Conservation (phyloP, 35 echinoderm and acorn worm species). For the Amphiura filiformis region DNA sequence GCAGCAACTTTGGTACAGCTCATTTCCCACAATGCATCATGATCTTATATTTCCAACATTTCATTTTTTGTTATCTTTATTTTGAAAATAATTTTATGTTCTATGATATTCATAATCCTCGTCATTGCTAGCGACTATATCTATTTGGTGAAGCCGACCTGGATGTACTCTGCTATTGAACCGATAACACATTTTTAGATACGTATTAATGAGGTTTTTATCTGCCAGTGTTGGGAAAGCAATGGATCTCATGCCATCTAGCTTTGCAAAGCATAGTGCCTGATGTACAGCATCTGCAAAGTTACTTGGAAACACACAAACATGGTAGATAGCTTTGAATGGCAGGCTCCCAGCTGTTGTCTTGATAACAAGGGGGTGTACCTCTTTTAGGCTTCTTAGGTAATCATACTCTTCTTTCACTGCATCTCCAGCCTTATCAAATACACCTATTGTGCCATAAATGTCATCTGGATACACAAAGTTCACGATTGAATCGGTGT, state of each 20-base stretch:
- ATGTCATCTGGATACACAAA: not conserved
- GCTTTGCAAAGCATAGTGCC: not conserved
- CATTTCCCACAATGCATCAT: too few relatives aligned
- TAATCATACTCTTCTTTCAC: not conserved
- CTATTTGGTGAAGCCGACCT: not conserved
- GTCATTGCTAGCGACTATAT: not conserved
- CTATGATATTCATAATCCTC: not conserved
- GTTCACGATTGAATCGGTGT: not conserved
- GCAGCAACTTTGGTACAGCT: too few relatives aligned
- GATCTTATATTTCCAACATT: too few relatives aligned
- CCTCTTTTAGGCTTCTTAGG: not conserved
- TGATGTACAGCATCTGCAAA: not conserved
- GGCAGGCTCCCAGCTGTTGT: not conserved
- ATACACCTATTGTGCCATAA: not conserved
- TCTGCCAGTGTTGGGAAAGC: not conserved
- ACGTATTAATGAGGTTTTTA: not conserved
- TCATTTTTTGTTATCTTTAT: too few relatives aligned
- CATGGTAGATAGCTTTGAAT: not conserved
- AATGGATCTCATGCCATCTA: not conserved
- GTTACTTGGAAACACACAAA: not conserved
- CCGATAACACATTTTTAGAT: not conserved
- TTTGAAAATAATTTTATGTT: too few relatives aligned
- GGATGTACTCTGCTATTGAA: not conserved
- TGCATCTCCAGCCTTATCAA: too few relatives aligned
- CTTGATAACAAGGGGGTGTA: not conserved